Base-by-base conservation (phyloP, 2,888 invertebrate genomes). In the Sphaerophoria rueppellii region DNA sequence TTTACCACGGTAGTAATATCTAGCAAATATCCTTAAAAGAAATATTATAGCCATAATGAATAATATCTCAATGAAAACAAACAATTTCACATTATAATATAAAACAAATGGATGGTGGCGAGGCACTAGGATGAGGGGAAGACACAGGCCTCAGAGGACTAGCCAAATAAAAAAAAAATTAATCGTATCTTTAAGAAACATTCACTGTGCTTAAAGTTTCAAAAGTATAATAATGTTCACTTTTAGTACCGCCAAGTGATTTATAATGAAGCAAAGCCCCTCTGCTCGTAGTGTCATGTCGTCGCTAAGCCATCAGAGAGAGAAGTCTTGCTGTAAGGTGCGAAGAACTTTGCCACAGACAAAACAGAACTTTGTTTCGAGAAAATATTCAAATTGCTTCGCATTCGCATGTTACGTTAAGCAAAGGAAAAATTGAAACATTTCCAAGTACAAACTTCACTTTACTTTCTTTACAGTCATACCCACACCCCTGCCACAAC, bases 321-420 rank as follows among this genome's bases (percentile, higher is more conserved):
- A 24, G 11, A 35, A 40, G 48, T 46, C 63, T 16, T 6, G 1
- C 7, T 72, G 35, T 6, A 57, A 76, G 83, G 80, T 76, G 67
- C 75, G 67, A 83, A 63, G 57, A 43, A 48, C 52, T 57, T 57
- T 55, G 43, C 65, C 72, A 16, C 69, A 69, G 40, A 75, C 46
- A 78, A 58, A 63, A 63, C 57, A 69, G 54, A 58, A 55, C 60
- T 67, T 7, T 61, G n/a, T 12, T 46, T 58, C 58, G 74, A 12
- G 60, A 79, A 83, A 80, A 72, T 83, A 83, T 85, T 81, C 67
- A 81, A 85, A 81, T 77, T 73, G 76, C 81, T 73, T 69, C 67
- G 24, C 24, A 24, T 73, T 69, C 67, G 24, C 24, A 24, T 24
- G 24, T 24, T 24, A 24, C 24, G 24, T 57, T 73, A 48, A 73